Evolutionary conservation across 2,888 invertebrate genomes (phyloP).

Genomic region (Macrophya alboannulata): DNA sequence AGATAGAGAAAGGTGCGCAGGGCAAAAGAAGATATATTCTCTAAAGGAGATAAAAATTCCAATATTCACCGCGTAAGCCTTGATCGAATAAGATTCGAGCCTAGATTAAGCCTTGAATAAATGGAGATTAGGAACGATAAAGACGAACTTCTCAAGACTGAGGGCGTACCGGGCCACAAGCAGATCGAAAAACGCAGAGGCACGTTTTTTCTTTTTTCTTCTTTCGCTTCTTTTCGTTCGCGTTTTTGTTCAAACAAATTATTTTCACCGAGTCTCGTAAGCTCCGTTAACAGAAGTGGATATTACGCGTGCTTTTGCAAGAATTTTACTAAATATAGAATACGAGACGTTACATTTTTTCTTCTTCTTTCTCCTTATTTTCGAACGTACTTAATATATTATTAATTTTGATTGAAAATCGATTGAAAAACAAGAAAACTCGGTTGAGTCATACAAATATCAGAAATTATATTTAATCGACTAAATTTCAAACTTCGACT

Average conservation of each 20-base stretch:
- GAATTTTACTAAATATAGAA: background rate
- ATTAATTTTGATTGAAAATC: background rate
- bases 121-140: constrained; percentile 50
- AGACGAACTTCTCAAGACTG: constrained; percentile 20
- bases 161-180: constrained; percentile 16
- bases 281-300: constrained; percentile 1
- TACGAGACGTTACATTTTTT: background rate
- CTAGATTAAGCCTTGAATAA: constrained; percentile 53
- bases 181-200: constrained; percentile 40
- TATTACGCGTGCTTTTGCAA: background rate
- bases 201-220: background rate
- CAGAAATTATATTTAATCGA: background rate
- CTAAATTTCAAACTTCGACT: background rate
- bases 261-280: background rate
- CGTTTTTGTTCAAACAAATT: background rate
- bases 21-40: constrained; percentile 37
- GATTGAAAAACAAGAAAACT: background rate
- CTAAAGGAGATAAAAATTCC: constrained; percentile 43
- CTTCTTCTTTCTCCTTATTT: background rate
- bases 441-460: background rate
- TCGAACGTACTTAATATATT: background rate
- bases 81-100: constrained; percentile 44
- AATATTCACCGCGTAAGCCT: constrained; percentile 49
- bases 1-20: constrained; percentile 50
- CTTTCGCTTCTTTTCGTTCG: background rate